Conservation (phyloP, 2,797 vertebrate species). For the Eulemur coronatus region DNA sequence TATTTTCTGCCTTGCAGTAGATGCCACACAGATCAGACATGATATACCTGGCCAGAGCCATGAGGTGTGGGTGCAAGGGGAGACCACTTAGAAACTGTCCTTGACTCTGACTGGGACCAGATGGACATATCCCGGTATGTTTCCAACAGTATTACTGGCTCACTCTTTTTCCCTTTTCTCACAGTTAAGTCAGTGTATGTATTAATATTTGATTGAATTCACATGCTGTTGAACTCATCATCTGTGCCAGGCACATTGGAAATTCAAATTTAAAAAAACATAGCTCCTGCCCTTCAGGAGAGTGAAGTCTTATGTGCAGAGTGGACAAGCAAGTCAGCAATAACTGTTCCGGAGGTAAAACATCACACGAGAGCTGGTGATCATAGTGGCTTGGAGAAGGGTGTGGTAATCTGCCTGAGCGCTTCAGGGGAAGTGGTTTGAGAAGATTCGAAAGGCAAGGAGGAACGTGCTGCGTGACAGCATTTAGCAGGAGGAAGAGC, state of each 20-base stretch:
- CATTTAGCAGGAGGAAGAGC: not conserved
- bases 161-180: not conserved
- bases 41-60: not conserved
- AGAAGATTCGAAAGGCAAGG: not conserved
- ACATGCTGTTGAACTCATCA: not conserved
- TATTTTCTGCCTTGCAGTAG: not conserved
- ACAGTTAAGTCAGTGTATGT: not conserved
- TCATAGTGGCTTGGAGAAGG: not conserved
- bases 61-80: not conserved
- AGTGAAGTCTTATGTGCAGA: not conserved
- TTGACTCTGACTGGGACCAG: not conserved
- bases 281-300: not conserved
- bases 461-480: not conserved
- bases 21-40: not conserved
- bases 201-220: not conserved
- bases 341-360: not conserved
- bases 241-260: not conserved
- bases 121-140: not conserved
- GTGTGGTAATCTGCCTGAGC: not conserved
- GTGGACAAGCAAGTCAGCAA: not conserved
- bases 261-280: not conserved
- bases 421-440: not conserved
- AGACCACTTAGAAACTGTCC: not conserved
- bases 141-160: not conserved
- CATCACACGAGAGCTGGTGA: fast-evolving